Evolutionary conservation across 2,797 vertebrate genomes (phyloP), one percentile per base, ranked within the genome.

Genomic region (Cynodonichthys magdalenae): DNA sequence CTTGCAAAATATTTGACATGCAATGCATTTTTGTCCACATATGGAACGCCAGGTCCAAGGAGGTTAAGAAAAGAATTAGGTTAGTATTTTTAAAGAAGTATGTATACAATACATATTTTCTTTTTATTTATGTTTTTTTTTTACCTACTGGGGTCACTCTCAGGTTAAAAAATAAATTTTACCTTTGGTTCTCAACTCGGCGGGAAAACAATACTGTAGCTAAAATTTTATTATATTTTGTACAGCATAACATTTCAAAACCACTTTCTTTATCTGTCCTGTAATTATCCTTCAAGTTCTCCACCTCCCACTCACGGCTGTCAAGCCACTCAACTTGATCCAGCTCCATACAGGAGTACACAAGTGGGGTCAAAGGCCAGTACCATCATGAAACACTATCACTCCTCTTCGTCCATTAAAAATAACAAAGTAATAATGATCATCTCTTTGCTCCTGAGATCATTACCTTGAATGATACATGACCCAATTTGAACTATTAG

Each of bases 271-370:
- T 42, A 59, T 72, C 66, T 58, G 55, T 64, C 66, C 68, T 53
- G 45, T 78, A 75, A 86, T 87, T 76, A 85, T 66, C 66, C 61
- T 50, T 41, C 42, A 18, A 28, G 57, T 60, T 67, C 56, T 65
- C 81, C 69, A 76, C 89, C 84, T 80, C 88, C 88, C 81, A 89
- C 89, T 79, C 80, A 51, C 50, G 49, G 74, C 77, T 47, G 69
- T 77, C 82, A 84, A 80, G 73, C 76, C 73, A 70, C 69, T 90
- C 89, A 81, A 89, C 87, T 88, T 81, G 76, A 87, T 87, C 89
- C 71, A 70, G 87, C 82, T 74, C 77, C 81, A 62, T 63, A 50
- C 72, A 53, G 75, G 67, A 77, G 71, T 69, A 78, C 74, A 74
- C 61, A 65, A 77, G 66, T 62, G 69, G 75, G 89, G 87, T 93